phyloP scores from a whole-genome alignment of 2,113 vertebrate species.

The Jaculus jaculus region DNA sequence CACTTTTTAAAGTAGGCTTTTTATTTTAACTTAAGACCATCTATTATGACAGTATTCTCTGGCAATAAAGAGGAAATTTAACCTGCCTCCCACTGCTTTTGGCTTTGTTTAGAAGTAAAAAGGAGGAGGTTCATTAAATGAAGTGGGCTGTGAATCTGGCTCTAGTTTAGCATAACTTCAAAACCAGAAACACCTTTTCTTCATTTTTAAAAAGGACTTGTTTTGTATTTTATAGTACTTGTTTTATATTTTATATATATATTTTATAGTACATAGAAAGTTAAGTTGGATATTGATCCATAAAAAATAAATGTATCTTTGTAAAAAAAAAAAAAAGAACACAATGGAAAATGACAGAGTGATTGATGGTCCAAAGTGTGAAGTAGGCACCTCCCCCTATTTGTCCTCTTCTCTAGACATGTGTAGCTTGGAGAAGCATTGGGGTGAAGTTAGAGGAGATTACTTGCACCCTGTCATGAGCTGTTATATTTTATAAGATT shows the following conservation, averaged over 20 bases:
- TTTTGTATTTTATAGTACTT: no score
- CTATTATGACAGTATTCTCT: slow-evolving; percentile 24
- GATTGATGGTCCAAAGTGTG: slow-evolving; percentile 33
- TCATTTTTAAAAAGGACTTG: slow-evolving; percentile 59
- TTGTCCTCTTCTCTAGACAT: slow-evolving; percentile 44
- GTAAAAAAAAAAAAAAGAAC: slow-evolving; percentile 61
- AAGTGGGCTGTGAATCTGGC: neutral
- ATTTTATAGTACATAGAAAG: slow-evolving; percentile 55
- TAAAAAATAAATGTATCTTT: slow-evolving; percentile 60
- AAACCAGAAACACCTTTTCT: slow-evolving; percentile 64
- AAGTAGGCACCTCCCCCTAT: slow-evolving; percentile 8
- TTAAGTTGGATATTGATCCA: slow-evolving; percentile 73
- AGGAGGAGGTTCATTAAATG: slow-evolving; percentile 35
- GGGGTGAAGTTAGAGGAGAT: slow-evolving; percentile 44
- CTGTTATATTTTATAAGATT: slow-evolving; percentile 53
- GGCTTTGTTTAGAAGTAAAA: slow-evolving; percentile 55
- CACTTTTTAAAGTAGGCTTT: neutral
- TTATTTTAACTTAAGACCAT: slow-evolving; percentile 39
- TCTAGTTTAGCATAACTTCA: slow-evolving; percentile 67
- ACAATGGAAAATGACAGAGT: slow-evolving; percentile 44
- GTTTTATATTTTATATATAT: no score
- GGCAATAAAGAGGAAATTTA: slow-evolving; percentile 48
- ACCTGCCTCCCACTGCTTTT: neutral
- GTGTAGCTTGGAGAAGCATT: neutral
- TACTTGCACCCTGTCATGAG: slow-evolving; percentile 26